Conservation (phyloP, 2,888 invertebrate species). For the Drosophila percnosoma region DNA sequence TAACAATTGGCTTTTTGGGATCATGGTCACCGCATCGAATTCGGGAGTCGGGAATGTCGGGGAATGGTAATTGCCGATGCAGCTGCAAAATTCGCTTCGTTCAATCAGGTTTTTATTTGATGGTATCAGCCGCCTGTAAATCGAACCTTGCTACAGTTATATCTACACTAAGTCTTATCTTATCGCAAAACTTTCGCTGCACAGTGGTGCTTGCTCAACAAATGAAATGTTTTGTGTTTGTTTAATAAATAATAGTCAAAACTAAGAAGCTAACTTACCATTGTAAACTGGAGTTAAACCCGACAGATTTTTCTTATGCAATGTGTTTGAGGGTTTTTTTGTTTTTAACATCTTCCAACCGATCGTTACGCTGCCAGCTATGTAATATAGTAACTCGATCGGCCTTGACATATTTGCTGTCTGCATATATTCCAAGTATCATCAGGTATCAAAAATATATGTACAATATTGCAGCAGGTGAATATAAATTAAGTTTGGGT, state of each 20-base stretch:
- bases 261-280: not conserved
- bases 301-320: not conserved
- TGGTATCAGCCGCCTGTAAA: slow-evolving; percentile 48
- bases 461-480: not conserved
- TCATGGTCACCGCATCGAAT: not conserved
- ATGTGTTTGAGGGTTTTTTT: not conserved
- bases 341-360: not conserved
- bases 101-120: slow-evolving; percentile 23
- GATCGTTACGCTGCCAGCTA: not conserved
- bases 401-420: not conserved
- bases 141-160: slow-evolving; percentile 53
- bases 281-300: not conserved
- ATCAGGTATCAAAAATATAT: too few species aligned
- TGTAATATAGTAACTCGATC: not conserved
- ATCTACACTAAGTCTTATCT: slow-evolving; percentile 52
- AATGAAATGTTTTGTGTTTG: not conserved
- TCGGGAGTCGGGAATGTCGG: not conserved
- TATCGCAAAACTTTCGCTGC: slow-evolving; percentile 47
- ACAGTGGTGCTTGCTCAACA: slow-evolving; percentile 48
- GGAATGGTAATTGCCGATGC: slow-evolving; percentile 18
- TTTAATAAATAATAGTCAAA: not conserved
- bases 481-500: not conserved
- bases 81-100: slow-evolving; percentile 40
- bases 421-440: not conserved
- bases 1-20: not conserved